These are phyloP conservation scores for Gorsachius goisagi DNA, from an alignment of 2,113 vertebrate species.

Conservation along the genomic window DNA sequence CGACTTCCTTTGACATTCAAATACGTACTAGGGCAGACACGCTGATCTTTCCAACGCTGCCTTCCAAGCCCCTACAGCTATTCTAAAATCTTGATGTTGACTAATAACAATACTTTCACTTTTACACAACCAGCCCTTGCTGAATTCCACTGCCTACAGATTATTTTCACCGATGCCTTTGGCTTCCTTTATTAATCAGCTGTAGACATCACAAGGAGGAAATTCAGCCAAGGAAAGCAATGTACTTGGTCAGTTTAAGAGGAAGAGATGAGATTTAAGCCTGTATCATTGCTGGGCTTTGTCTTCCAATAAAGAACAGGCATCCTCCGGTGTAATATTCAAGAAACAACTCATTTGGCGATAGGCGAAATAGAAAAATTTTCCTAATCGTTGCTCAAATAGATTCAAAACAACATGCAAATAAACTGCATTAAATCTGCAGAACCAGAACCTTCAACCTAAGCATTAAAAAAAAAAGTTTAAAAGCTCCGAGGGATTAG, in stretches of 20 bases:
- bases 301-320: background rate
- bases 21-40: background rate
- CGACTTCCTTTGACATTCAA: background rate
- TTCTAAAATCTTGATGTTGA: background rate
- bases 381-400: accelerated
- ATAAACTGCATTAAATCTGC: background rate
- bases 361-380: background rate
- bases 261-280: background rate
- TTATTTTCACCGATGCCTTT: background rate
- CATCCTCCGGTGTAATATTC: background rate
- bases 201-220: background rate
- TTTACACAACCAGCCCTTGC: background rate
- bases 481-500: background rate
- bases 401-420: background rate
- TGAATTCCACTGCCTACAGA: background rate
- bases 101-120: background rate
- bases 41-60: background rate
- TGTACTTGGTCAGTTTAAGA: background rate
- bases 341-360: background rate
- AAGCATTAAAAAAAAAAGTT: background rate
- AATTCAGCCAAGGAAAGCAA: background rate
- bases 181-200: background rate
- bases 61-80: background rate
- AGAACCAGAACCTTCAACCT: background rate
- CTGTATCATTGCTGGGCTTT: background rate